Base-by-base conservation (phyloP, 92 coral and sea anemone species). In the Epizoanthus scotinus region DNA sequence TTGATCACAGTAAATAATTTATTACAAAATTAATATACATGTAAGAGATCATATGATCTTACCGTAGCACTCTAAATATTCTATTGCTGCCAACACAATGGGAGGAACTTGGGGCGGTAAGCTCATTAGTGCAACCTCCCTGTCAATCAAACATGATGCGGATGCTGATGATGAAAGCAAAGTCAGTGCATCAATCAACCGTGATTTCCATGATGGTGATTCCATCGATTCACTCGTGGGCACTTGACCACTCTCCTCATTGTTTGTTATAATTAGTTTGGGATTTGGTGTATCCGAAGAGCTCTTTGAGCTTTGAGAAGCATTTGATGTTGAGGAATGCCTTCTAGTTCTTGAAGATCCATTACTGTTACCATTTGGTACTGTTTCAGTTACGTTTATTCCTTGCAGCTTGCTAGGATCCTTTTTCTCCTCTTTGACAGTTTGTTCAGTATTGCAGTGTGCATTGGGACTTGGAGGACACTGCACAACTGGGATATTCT, bases 151-250 rank as follows among this genome's bases (percentile, higher is more conserved):
- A 84, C 95, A 93, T 5, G 99, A 89, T 73, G 99, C 95, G 0
- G 99, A 93, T 14, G 96, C 96, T 26, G 99, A 96, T 18, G 99
- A 91, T 26, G 98, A 93, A 81, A 88, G 81, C 20, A 96, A 89
- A 57, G 99, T 89, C 83, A 96, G 54, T 26, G 99, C 99, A 42
- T 96, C 99, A 57, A 96, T 88, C 21, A 96, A 91, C 67, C 94
- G 85, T 63, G 99, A 93, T 56, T 91, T 91, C 98, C 98, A 91
- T 38, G 79, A 85, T n/a, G 92, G 88, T 24, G 97, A 87, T 56
- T 86, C 97, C 58, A 89, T 79, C 40, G 89, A 91, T 63, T 75
- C 79, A 67, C 78, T 82, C 63, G 80, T 83, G 55, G 47, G 50
- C 55, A 73, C 24, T 19, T 47, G 52, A 47, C 60, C 77, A 50